phyloP scores from a whole-genome alignment of 2,888 invertebrate species.

The Caenorhabditis doughertyi region DNA sequence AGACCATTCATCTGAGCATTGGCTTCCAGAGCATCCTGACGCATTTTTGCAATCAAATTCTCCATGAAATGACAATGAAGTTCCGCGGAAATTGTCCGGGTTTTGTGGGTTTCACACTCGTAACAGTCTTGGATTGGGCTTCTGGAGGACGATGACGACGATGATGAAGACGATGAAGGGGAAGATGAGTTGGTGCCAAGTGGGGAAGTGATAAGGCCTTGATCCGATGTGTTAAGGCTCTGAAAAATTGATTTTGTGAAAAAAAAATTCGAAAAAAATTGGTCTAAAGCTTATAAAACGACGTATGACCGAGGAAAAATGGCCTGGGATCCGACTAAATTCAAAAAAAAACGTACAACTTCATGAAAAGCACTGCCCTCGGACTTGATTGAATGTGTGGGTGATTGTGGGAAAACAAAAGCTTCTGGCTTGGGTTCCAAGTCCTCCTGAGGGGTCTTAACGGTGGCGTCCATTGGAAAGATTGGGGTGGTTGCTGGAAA shows the following conservation, averaged over 20 bases:
- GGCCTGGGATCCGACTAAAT: not conserved
- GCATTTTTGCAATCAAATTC: slow-evolving; percentile 48
- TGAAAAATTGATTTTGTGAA: no score
- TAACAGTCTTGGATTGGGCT: slow-evolving; percentile 61
- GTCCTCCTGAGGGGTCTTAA: not conserved
- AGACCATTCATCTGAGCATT: slow-evolving; percentile 50
- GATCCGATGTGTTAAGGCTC: slow-evolving; percentile 32
- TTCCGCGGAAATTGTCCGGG: slow-evolving; percentile 60
- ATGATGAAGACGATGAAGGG: slow-evolving; percentile 24
- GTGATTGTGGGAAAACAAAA: slow-evolving; percentile 41
- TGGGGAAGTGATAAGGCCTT: slow-evolving; percentile 30
- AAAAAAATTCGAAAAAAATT: not conserved
- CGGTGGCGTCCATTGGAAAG: not conserved
- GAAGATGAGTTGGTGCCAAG: slow-evolving; percentile 10
- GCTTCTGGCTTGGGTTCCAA: slow-evolving; percentile 15
- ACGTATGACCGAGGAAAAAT: no score
- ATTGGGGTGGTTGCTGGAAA: slow-evolving; percentile 49
- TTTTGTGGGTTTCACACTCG: slow-evolving; percentile 69
- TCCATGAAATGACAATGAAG: slow-evolving; percentile 65
- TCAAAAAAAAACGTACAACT: slow-evolving; percentile 21
- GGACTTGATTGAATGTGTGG: slow-evolving; percentile 55
- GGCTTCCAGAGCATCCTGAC: slow-evolving; percentile 61
- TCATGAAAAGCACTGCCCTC: slow-evolving; percentile 54
- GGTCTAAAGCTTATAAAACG: not conserved
- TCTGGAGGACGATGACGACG: slow-evolving; percentile 38